Evolutionary conservation across 2,113 vertebrate species (phyloP).

Genomic region (Picathartes gymnocephalus): DNA sequence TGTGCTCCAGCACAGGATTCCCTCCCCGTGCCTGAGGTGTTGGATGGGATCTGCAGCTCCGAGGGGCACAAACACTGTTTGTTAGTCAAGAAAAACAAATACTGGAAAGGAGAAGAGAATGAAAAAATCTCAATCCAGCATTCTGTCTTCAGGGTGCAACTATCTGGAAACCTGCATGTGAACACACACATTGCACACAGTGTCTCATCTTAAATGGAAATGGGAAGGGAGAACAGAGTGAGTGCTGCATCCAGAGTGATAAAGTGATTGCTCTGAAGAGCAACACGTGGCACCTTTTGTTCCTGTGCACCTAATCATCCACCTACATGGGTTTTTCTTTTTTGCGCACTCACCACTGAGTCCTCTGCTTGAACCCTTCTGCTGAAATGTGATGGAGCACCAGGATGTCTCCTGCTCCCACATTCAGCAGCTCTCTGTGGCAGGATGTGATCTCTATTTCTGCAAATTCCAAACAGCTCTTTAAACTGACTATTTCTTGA

Average conservation of each 20-base stretch:
- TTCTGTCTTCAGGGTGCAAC: background rate
- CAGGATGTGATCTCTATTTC: background rate
- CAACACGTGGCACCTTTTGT: background rate
- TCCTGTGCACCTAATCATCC: constrained; percentile 42
- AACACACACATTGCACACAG: background rate
- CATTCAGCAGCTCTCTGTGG: background rate
- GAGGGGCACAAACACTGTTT: background rate
- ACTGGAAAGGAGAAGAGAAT: background rate
- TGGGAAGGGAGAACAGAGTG: background rate
- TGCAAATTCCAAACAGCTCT: background rate
- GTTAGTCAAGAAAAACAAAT: background rate
- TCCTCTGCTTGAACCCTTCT: background rate
- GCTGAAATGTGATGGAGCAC: background rate
- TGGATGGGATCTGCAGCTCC: background rate
- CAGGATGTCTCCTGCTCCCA: background rate
- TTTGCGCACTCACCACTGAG: background rate
- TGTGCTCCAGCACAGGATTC: background rate
- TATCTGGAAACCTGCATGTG: background rate
- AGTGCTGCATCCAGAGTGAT: background rate
- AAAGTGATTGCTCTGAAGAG: constrained; percentile 29
- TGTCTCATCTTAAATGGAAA: background rate
- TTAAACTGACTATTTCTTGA: background rate
- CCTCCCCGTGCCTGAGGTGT: background rate
- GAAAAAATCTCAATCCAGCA: background rate
- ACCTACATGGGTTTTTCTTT: background rate